phyloP scores from a whole-genome alignment of 2,797 vertebrate species.

The Sebastes paucispinis region DNA sequence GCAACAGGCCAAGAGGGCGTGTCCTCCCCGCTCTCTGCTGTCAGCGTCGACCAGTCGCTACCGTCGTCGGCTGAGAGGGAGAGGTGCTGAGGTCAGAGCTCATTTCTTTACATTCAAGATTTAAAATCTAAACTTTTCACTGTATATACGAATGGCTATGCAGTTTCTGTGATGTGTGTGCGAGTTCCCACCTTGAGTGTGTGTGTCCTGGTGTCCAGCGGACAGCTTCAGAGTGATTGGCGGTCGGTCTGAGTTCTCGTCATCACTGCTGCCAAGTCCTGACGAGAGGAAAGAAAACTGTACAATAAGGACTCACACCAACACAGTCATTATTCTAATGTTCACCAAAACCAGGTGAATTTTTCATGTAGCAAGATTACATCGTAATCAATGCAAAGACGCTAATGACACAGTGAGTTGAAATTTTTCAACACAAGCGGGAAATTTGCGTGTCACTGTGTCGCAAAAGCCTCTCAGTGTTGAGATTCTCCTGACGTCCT shows the following conservation, averaged over 20 bases:
- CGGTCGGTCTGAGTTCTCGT: conserved; percentile 51
- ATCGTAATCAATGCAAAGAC: too few relatives aligned
- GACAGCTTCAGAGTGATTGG: conserved; percentile 39
- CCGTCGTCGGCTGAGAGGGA: conserved; percentile 86
- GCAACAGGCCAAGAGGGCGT: conserved; percentile 80
- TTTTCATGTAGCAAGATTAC: too few relatives aligned
- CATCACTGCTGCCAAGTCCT: conserved; percentile 71
- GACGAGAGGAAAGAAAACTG: neutral
- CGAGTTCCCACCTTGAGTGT: conserved; percentile 26
- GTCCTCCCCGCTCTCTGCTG: conserved; percentile 94
- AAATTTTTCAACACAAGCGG: too few relatives aligned
- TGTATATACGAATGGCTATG: neutral
- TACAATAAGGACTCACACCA: neutral
- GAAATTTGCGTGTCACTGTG: too few relatives aligned
- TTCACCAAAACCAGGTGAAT: too few relatives aligned
- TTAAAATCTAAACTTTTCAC: neutral
- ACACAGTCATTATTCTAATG: too few relatives aligned
- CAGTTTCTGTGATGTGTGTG: neutral
- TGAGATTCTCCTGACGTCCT: too few relatives aligned
- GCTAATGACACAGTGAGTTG: too few relatives aligned
- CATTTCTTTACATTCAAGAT: neutral
- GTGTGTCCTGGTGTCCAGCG: neutral
- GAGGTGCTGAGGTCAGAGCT: neutral
- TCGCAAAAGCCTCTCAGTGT: too few relatives aligned
- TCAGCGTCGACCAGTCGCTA: conserved; percentile 93